These are phyloP conservation scores for Epiblema foenella DNA, from an alignment of 2,888 invertebrate species.

Conservation along the genomic window DNA sequence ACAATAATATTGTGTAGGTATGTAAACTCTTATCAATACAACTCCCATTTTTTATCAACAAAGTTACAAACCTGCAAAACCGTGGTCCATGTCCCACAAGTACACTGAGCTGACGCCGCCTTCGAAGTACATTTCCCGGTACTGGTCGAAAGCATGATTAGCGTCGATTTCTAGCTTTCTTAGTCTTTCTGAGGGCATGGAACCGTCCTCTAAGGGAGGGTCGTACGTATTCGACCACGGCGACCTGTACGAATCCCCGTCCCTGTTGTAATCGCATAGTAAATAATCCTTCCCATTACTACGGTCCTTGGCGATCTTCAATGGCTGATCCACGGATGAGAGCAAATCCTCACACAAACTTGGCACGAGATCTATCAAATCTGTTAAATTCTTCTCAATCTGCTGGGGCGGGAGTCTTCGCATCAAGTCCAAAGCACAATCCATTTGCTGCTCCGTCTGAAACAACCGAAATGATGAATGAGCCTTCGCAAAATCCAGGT, in stretches of 20 bases:
- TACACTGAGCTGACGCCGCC: constrained; percentile 99
- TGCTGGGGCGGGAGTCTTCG: constrained; percentile 99
- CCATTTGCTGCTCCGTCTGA: constrained; percentile 98
- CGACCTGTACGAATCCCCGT: constrained; percentile 99
- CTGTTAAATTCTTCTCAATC: constrained; percentile 98
- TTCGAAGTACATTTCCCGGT: constrained; percentile 99
- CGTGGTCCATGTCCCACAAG: constrained; percentile 99
- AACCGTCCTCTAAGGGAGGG: constrained; percentile 98
- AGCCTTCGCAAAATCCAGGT: constrained; percentile 58
- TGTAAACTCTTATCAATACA: not conserved
- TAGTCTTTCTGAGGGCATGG: constrained; percentile 98
- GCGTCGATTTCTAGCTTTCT: constrained; percentile 98
- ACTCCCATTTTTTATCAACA: constrained; percentile 12
- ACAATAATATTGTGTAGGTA: constrained; percentile 4
- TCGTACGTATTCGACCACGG: constrained; percentile 99
- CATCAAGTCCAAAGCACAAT: constrained; percentile 99
- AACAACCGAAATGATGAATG: constrained; percentile 56
- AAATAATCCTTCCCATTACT: constrained; percentile 98
- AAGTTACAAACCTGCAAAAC: constrained; percentile 92
- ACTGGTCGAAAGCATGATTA: constrained; percentile 99
- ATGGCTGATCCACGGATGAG: constrained; percentile 98
- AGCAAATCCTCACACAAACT: constrained; percentile 98
- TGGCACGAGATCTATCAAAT: constrained; percentile 98
- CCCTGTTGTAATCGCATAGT: constrained; percentile 99
- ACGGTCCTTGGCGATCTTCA: constrained; percentile 98